Base-by-base conservation (phyloP, 2,113 vertebrate genomes). In the Micronisus gabar region DNA sequence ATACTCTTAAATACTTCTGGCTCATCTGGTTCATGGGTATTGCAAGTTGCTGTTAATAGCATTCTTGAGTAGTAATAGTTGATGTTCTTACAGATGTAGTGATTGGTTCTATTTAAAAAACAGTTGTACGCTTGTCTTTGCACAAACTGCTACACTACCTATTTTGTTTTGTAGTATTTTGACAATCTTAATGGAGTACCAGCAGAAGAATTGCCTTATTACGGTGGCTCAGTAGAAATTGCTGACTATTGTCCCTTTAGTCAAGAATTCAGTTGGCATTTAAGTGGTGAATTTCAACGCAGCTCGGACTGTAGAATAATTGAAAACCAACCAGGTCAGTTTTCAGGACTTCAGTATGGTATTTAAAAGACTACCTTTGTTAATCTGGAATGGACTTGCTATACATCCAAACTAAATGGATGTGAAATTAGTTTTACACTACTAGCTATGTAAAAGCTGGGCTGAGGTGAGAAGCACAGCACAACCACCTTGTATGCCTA, bases 221-320 rank as follows among this genome's bases (percentile, higher is more conserved):
- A 99, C n/a, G 99, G 99, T 8, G 99, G 99, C 4, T 99, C 99
- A 2, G 99, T 99, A 96, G 99, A 99, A 98, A 99, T 99, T 52
- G 99, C 99, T 13, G 99, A 99, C 96, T 99, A 98, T 87, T 99
- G 99, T 96, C 99, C 99, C 27, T 99, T 99, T 95, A 99, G 99
- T 93, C 99, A 99, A 97, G 99, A 99, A 96, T 99, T 99, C 98
- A 99, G 99, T 75, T 99, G 99, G 99, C 99, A 99, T 94, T 97
- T 99, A 68, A 99, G 99, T 45, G 99, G 99, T 71, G 99, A 99
- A 93, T 99, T 99, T 96, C 99, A 99, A 62, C 99, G 99, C 67
- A 99, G 98, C 97, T 99, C 99, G 6, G 99, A 99, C 96, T 99
- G 99, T 96, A 98, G 99, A 70, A 98, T 99, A 95, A 50, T 96